Percentiles rank a stretch among this genome's conserved stretches.
Evolutionary conservation across 2,888 invertebrate species (phyloP).

Genomic region (Andrena bicolor): DNA sequence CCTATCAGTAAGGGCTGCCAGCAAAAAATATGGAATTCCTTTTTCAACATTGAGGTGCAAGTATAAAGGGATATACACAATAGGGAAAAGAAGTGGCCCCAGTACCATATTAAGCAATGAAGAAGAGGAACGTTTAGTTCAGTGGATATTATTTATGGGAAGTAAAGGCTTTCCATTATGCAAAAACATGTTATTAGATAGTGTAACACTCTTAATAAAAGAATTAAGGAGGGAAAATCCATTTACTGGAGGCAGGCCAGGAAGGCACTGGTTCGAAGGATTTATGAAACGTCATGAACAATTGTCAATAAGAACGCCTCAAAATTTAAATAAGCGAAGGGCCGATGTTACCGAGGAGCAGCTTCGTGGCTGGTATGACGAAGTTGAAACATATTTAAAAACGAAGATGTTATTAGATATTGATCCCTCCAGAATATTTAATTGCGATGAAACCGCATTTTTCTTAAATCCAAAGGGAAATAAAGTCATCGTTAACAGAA

Average conservation of each 20-base stretch:
- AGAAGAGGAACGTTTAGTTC: neutral
- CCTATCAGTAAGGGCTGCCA: no score
- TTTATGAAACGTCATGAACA: neutral
- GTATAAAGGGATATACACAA: neutral
- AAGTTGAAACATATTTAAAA: neutral
- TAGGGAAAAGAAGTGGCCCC: neutral
- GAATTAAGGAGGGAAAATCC: neutral
- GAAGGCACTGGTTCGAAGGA: neutral
- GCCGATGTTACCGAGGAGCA: neutral
- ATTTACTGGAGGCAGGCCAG: slow-evolving; percentile 3
- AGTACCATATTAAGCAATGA: neutral
- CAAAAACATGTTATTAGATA: neutral
- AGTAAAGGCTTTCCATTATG: neutral
- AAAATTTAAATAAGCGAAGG: slow-evolving; percentile 1
- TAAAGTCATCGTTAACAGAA: neutral
- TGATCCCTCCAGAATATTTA: neutral
- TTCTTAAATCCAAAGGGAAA: slow-evolving; percentile 1
- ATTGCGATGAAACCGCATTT: neutral
- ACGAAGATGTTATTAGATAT: neutral
- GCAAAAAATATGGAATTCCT: no score
- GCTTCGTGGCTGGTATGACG: neutral
- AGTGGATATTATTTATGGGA: neutral
- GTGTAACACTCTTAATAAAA: neutral
- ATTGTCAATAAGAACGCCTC: neutral
- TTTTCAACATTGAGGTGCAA: no score